Conservation (phyloP, 2,888 invertebrate species). For the Eubasilissa splendida region DNA sequence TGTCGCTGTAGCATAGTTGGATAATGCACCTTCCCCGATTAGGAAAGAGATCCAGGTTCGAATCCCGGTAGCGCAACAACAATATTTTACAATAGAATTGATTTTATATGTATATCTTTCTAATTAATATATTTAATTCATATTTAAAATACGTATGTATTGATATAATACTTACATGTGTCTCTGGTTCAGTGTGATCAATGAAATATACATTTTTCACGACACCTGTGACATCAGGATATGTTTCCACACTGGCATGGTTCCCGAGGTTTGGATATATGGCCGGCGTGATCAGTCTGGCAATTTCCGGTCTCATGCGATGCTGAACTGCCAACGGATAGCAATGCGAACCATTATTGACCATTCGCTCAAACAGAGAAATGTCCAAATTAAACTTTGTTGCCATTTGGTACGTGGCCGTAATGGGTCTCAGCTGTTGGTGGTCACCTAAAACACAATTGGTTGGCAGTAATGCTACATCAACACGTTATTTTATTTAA, state of each 20-base stretch:
- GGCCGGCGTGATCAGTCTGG: slow-evolving; percentile 73
- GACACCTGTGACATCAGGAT: slow-evolving; percentile 75
- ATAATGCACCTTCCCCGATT: no score
- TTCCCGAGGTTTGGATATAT: slow-evolving; percentile 79
- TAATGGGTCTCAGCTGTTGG: slow-evolving; percentile 83
- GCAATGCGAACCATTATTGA: slow-evolving; percentile 75
- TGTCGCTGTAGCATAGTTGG: no score
- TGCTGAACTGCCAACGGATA: slow-evolving; percentile 78
- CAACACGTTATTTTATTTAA: no score
- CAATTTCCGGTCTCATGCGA: slow-evolving; percentile 78
- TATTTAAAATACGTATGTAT: background rate
- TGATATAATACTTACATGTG: slow-evolving; percentile 65
- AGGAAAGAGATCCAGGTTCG: no score
- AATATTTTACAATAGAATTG: no score
- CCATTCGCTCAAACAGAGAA: slow-evolving; percentile 89
- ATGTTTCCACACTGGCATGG: slow-evolving; percentile 73
- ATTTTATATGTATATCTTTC: no score
- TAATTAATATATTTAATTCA: no score
- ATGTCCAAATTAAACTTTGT: slow-evolving; percentile 79
- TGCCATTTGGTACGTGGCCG: slow-evolving; percentile 79
- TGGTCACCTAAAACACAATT: slow-evolving; percentile 76
- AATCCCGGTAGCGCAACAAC: no score
- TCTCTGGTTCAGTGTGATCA: slow-evolving; percentile 75
- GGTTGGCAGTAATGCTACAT: no score
- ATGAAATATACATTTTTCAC: slow-evolving; percentile 79